Evolutionary conservation across 2,113 vertebrate species (phyloP).

Genomic region (Chelonoidis abingdonii): DNA sequence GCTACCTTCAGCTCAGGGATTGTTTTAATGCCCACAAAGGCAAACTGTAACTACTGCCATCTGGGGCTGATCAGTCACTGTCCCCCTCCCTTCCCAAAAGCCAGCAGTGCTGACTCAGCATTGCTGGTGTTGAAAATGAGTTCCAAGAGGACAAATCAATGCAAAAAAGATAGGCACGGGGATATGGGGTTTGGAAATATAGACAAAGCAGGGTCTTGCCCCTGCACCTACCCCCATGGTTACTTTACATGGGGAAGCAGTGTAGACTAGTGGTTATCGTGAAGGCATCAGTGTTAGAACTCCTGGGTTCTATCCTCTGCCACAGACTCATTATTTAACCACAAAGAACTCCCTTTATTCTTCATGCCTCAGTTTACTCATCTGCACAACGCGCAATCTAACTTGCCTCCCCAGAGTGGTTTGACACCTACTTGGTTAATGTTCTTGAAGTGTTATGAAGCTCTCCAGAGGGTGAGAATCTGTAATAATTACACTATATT

Average conservation of each 20-base stretch:
- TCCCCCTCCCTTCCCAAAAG: neutral
- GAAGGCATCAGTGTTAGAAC: neutral
- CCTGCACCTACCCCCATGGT: neutral
- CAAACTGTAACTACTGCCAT: neutral
- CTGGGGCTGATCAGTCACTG: neutral
- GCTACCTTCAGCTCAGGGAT: constrained; percentile 18
- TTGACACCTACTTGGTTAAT: fast-evolving
- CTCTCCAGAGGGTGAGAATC: neutral
- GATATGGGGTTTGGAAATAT: neutral
- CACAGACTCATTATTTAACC: neutral
- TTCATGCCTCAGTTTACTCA: neutral
- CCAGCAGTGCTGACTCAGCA: neutral
- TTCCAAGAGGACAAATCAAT: neutral
- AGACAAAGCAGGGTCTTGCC: neutral
- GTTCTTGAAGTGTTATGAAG: neutral
- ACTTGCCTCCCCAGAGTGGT: neutral
- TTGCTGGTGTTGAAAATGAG: neutral
- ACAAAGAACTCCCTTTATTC: fast-evolving
- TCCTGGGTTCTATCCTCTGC: neutral
- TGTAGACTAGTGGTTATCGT: neutral
- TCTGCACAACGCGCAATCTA: neutral
- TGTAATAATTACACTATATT: neutral
- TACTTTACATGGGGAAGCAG: neutral
- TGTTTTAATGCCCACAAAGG: constrained; percentile 3
- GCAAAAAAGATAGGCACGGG: neutral